Conservation (phyloP, 2,797 vertebrate genomes). For the Sebastes oblongus region DNA sequence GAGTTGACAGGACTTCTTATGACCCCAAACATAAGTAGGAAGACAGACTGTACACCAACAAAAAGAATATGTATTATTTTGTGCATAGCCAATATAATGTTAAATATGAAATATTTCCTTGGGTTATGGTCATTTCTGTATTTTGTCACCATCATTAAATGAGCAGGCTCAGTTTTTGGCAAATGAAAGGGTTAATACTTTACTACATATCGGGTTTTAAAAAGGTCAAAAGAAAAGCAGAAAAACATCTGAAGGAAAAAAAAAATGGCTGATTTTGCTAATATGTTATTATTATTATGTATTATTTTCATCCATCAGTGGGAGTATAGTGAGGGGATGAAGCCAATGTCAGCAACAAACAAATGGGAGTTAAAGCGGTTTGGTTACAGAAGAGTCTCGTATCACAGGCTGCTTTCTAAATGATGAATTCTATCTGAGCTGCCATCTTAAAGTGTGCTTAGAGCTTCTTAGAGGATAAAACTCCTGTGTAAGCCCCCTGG, state of each 20-base stretch:
- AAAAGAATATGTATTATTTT: neutral
- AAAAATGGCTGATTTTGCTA: neutral
- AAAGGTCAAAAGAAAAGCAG: neutral
- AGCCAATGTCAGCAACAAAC: neutral
- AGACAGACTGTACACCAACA: neutral
- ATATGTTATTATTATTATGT: neutral
- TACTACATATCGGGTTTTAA: neutral
- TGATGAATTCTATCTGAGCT: constrained; percentile 40
- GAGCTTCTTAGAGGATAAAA: constrained; percentile 39
- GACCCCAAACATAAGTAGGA: neutral
- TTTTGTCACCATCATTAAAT: neutral
- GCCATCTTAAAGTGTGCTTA: constrained; percentile 33
- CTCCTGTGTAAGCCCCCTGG: constrained; percentile 20
- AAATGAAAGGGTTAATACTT: neutral
- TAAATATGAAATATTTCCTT: neutral
- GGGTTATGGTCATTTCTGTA: neutral
- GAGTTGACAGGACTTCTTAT: neutral
- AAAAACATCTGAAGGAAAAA: neutral
- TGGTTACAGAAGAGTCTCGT: neutral
- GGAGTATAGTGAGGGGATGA: neutral
- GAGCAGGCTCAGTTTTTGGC: neutral
- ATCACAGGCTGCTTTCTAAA: constrained; percentile 39
- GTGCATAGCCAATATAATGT: neutral
- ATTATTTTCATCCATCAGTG: neutral
- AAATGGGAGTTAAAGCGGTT: neutral